phyloP scores from a whole-genome alignment of 2,888 invertebrate genomes.

The Macrophya alboannulata region DNA sequence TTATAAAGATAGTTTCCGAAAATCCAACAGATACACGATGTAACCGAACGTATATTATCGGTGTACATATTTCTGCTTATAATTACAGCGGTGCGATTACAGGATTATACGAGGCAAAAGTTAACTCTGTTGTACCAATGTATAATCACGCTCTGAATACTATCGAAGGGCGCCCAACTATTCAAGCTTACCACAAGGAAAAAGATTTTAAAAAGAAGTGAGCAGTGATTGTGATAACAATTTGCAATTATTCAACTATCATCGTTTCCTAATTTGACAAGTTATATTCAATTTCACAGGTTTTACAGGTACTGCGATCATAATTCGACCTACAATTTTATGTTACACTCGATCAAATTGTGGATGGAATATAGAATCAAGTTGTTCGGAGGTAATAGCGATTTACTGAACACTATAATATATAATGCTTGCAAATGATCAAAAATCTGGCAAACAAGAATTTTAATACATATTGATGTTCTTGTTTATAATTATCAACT shows the following conservation, averaged over 20 bases:
- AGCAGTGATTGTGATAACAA: neutral
- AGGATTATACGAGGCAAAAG: conserved; percentile 66
- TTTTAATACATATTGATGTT: neutral
- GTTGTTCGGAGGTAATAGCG: conserved; percentile 66
- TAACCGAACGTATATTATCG: neutral
- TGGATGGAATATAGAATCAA: conserved; percentile 71
- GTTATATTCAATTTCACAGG: conserved; percentile 51
- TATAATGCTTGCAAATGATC: neutral
- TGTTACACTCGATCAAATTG: conserved; percentile 69
- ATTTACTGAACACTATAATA: conserved; percentile 2
- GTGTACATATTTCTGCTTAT: conserved; percentile 2
- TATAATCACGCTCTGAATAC: conserved; percentile 68
- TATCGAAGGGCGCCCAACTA: conserved; percentile 68
- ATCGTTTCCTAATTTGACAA: neutral
- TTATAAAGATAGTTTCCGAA: neutral
- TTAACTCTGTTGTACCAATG: conserved; percentile 67
- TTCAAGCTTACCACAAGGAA: conserved; percentile 71
- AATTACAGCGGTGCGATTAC: conserved; percentile 65
- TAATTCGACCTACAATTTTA: conserved; percentile 68
- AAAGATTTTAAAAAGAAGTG: conserved; percentile 69
- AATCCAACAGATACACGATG: neutral
- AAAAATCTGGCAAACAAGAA: neutral
- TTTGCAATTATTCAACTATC: neutral
- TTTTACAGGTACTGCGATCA: conserved; percentile 70
- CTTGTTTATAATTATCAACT: too few relatives aligned